These are phyloP conservation scores for Goniozus legneri DNA, from an alignment of 1,140 invertebrate genomes.

Conservation along the genomic window DNA sequence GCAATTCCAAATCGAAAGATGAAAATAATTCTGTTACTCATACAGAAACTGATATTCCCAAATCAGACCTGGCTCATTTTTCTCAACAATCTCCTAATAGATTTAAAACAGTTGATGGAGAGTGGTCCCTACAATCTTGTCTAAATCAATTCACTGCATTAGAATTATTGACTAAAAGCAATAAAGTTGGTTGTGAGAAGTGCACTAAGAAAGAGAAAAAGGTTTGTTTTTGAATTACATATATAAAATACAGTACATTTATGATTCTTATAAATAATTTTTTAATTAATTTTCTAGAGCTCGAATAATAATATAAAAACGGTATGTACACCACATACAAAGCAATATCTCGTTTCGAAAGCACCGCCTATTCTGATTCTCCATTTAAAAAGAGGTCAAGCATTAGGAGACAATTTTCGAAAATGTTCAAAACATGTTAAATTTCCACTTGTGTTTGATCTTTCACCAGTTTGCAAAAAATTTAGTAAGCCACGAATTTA, in stretches of 20 bases:
- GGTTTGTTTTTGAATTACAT: slow-evolving; percentile 24
- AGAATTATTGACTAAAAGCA: slow-evolving; percentile 84
- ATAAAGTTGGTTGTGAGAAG: slow-evolving; percentile 88
- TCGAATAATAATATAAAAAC: slow-evolving; percentile 63
- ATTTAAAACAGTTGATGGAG: slow-evolving; percentile 71
- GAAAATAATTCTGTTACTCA: too few species aligned
- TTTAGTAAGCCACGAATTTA: slow-evolving; percentile 74
- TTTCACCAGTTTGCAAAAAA: slow-evolving; percentile 87
- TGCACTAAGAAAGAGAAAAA: slow-evolving; percentile 75
- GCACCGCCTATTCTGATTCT: slow-evolving; percentile 92
- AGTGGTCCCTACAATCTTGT: slow-evolving; percentile 82
- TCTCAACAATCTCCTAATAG: slow-evolving; percentile 42
- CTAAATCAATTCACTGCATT: slow-evolving; percentile 87
- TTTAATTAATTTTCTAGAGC: slow-evolving; percentile 36
- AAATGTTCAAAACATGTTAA: slow-evolving; percentile 86
- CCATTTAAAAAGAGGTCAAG: slow-evolving; percentile 89
- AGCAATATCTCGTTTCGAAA: slow-evolving; percentile 85
- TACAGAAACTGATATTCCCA: slow-evolving; percentile 29
- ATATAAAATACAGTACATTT: not conserved
- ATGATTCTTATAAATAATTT: slow-evolving; percentile 1
- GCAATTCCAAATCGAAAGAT: too few species aligned
- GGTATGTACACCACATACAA: slow-evolving; percentile 85
- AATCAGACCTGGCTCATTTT: slow-evolving; percentile 21
- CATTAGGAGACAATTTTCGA: slow-evolving; percentile 57
- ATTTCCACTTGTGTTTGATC: slow-evolving; percentile 82